Base-by-base conservation (phyloP, 2,113 vertebrate species). In the Semnornis frantzii region DNA sequence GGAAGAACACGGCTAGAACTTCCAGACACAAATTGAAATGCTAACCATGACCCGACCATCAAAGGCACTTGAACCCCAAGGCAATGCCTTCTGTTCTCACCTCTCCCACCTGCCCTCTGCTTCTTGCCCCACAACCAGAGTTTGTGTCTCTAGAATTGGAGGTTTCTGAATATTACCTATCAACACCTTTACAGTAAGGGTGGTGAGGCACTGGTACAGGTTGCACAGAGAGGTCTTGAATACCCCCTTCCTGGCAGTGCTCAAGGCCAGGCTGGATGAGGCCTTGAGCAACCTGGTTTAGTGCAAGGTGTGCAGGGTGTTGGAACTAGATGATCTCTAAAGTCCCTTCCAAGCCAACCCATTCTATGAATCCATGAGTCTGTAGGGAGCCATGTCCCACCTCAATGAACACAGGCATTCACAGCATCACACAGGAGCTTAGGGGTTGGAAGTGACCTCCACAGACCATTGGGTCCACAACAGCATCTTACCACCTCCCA, bases 31-130 rank as follows among this genome's bases (percentile, higher is more conserved):
- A 6, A 33, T 12, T 5, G 12, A 66, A 34, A 30, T 2, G 3
- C 12, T 8, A 18, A 42, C 23, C 72, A 31, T 46, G 55, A 15
- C 48, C 63, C 10, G 20, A 5, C 52, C 52, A 10, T 7, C 0
- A 2, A 65, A 27, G 28, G 6, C 4, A 1, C 37, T 15, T 27
- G 37, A 44, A 34, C 27, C 39, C 30, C 9, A 11, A 0, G 3
- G 12, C 21, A 44, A 7, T 2, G 9, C 46, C 19, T 25, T 7
- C n/a, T 75, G n/a, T 33, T 15, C 4, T 3, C 15, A 11, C 18
- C 6, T 21, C 39, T 55, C 23, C 70, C 74, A 46, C 30, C 37
- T 64, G 14, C 23, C 31, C 58, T 34, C 52, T 11, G 52, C 42
- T 25, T 6, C 84, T 62, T 10, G 17, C 23, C 6, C 24, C 16